These are phyloP conservation scores for Melipona beecheii DNA, from an alignment of 2,888 invertebrate species.

Conservation along the genomic window DNA sequence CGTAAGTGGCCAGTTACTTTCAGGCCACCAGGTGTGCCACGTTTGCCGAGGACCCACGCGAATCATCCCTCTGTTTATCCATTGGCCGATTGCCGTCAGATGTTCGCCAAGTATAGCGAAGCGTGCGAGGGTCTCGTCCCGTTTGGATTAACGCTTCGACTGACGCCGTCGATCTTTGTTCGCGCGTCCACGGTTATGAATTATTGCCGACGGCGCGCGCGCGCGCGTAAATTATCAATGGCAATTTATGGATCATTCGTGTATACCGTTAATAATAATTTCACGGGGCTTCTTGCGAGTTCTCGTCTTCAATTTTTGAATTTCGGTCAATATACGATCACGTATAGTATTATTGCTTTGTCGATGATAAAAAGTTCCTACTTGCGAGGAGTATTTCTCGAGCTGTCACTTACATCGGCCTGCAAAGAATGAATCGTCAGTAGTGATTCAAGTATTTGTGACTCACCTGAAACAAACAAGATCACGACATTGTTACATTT, in stretches of 20 bases:
- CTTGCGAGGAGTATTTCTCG: not conserved
- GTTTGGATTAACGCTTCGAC: conserved; percentile 10
- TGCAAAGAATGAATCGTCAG: not conserved
- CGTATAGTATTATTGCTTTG: not conserved
- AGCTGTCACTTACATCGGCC: not conserved
- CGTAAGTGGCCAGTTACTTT: not conserved
- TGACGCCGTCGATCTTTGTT: not conserved
- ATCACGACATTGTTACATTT: not conserved
- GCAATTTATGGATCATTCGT: not conserved
- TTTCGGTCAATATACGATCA: too few species aligned
- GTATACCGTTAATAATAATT: not conserved
- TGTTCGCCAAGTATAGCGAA: conserved; percentile 12
- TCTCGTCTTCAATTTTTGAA: too few species aligned
- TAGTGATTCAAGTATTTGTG: not conserved
- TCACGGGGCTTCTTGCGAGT: not conserved
- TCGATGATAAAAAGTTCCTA: not conserved
- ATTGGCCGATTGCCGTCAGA: conserved; percentile 8
- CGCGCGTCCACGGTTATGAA: not conserved
- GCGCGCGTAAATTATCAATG: not conserved
- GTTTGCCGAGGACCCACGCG: conserved; percentile 13
- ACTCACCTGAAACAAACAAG: conserved; percentile 23
- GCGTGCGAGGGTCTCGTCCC: conserved; percentile 12
- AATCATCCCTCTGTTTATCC: conserved; percentile 19
- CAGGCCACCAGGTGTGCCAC: conserved; percentile 45
- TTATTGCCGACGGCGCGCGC: not conserved